Conservation (phyloP, 2,797 vertebrate genomes). For the Urocyon cinereoargenteus region DNA sequence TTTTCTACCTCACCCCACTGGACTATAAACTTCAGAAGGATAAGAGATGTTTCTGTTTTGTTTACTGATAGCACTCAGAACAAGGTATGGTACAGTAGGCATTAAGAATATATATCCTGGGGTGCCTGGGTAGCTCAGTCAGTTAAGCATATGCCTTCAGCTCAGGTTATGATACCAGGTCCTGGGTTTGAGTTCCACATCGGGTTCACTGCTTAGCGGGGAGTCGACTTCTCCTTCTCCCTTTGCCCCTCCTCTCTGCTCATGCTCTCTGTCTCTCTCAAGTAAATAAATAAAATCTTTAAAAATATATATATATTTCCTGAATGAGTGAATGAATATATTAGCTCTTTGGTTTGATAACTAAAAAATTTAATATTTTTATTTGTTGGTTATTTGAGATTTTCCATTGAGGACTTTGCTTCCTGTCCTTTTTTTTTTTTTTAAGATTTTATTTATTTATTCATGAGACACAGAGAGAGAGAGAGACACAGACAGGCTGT, state of each 20-base stretch:
- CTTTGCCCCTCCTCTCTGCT: too few relatives aligned
- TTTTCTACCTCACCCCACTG: accelerated
- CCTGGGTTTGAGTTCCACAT: too few relatives aligned
- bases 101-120: constrained; percentile 23
- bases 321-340: constrained; percentile 17
- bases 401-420: constrained; percentile 20
- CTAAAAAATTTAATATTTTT: constrained; percentile 50
- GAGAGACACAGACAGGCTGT: too few relatives aligned
- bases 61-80: constrained; percentile 26
- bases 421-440: neutral
- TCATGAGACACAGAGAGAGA: too few relatives aligned
- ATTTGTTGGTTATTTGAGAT: constrained; percentile 49
- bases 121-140: too few relatives aligned
- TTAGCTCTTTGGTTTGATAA: constrained; percentile 41
- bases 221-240: too few relatives aligned
- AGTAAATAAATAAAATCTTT: too few relatives aligned
- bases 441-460: too few relatives aligned
- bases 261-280: too few relatives aligned
- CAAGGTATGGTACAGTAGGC: neutral
- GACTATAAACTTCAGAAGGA: neutral
- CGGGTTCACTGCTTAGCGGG: too few relatives aligned
- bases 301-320: neutral
- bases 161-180: too few relatives aligned
- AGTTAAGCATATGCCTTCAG: too few relatives aligned
- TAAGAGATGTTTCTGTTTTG: neutral